Evolutionary conservation across 92 coral and sea anemone genomes (phyloP).

Genomic region (Anthopleura xanthogrammica): DNA sequence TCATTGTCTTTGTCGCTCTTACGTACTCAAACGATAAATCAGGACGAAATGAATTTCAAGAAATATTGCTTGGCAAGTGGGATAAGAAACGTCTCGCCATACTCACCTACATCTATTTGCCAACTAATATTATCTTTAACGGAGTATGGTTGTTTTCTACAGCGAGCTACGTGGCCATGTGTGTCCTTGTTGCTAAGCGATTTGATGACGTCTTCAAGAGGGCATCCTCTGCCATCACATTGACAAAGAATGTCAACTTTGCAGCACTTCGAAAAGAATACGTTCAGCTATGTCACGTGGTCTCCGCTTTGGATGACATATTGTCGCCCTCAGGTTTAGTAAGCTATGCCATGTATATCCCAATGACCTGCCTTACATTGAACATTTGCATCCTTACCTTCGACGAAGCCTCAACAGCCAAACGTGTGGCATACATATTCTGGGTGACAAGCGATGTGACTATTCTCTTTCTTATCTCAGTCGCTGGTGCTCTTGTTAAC

Average conservation of each 20-base stretch:
- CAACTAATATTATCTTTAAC: not conserved
- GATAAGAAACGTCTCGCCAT: not conserved
- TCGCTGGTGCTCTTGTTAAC: slow-evolving; percentile 22
- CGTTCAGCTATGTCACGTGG: slow-evolving; percentile 22
- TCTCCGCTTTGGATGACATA: slow-evolving; percentile 18
- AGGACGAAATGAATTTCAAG: not conserved
- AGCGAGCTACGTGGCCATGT: not conserved
- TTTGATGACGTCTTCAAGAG: slow-evolving; percentile 24
- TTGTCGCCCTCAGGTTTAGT: slow-evolving; percentile 9
- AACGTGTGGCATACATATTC: not conserved
- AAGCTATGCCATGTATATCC: slow-evolving; percentile 9
- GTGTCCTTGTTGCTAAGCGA: slow-evolving; percentile 12
- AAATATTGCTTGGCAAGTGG: not conserved
- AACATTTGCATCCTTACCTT: slow-evolving; percentile 8
- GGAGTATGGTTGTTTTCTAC: slow-evolving; percentile 21
- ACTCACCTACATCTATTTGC: not conserved
- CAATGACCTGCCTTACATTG: slow-evolving; percentile 3
- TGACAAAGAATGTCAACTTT: not conserved
- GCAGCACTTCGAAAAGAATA: slow-evolving; percentile 17
- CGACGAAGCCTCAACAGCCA: not conserved
- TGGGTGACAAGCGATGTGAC: not conserved
- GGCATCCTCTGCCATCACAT: slow-evolving; percentile 2
- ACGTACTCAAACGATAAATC: not conserved
- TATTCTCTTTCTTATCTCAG: not conserved
- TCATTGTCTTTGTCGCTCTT: not conserved